Evolutionary conservation across 1,140 invertebrate genomes (phyloP).

Genomic region (Drosophila sproati): DNA sequence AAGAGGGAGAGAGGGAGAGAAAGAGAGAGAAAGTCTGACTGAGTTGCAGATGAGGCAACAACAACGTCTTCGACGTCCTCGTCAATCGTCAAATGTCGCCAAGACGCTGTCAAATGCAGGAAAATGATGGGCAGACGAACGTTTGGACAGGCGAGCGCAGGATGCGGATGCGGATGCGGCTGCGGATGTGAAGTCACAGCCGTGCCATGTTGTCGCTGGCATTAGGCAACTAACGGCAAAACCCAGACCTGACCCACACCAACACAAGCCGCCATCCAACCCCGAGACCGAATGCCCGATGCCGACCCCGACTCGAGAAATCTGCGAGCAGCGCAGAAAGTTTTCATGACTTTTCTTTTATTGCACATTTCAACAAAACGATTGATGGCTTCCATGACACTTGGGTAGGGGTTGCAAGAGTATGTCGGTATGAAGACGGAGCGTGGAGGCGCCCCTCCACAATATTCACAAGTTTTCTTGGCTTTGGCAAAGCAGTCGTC

Average conservation of each 20-base stretch:
- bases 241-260: conserved; percentile 15
- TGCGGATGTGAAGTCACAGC: conserved; percentile 34
- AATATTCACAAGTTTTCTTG: conserved; percentile 80
- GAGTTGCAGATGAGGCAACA: conserved; percentile 2
- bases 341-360: conserved; percentile 85
- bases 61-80: conserved; percentile 72
- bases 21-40: neutral
- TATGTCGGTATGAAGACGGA: conserved; percentile 29
- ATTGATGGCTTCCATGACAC: conserved; percentile 84
- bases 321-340: conserved; percentile 80
- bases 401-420: conserved; percentile 4
- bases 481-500: conserved; percentile 33
- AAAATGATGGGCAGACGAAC: conserved; percentile 57
- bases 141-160: conserved; percentile 23
- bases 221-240: conserved; percentile 70
- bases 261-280: neutral
- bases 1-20: too few relatives aligned
- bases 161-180: conserved; percentile 26
- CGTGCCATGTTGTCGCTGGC: conserved; percentile 73
- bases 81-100: conserved; percentile 84
- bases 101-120: conserved; percentile 79
- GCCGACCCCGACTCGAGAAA: conserved; percentile 42
- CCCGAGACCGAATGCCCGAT: neutral
- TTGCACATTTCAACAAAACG: conserved; percentile 84
- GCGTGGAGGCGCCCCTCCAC: conserved; percentile 18